phyloP scores from a whole-genome alignment of 1,140 invertebrate species.

The Musca vetustissima region DNA sequence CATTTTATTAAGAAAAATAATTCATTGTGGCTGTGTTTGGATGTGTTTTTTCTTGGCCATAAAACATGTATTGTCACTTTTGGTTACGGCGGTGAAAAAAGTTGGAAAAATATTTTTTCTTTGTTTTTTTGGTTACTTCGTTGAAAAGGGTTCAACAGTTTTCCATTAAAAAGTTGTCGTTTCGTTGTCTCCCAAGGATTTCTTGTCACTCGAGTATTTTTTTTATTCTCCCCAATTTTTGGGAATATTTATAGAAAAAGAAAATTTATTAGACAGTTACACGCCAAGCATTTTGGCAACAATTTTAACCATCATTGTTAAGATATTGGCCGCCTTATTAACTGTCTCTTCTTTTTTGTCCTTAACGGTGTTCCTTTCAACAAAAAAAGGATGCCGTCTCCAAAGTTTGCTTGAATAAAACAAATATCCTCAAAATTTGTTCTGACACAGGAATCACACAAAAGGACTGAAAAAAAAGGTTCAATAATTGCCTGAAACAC shows the following conservation, averaged over 20 bases:
- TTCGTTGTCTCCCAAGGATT: too few relatives aligned
- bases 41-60: background rate
- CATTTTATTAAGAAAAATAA: constrained; percentile 12
- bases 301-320: constrained; percentile 35
- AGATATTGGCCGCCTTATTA: constrained; percentile 19
- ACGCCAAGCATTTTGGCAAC: constrained; percentile 45
- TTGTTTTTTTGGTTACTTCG: background rate
- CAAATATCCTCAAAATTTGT: constrained; percentile 1
- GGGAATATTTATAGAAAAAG: constrained; percentile 40
- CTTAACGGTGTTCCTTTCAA: too few relatives aligned
- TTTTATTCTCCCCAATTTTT: background rate
- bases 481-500: constrained; percentile 2
- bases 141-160: constrained; percentile 28
- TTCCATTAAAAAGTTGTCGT: background rate
- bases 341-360: constrained; percentile 1
- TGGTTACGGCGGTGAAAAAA: background rate
- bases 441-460: background rate
- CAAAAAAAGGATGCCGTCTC: constrained; percentile 10
- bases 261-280: constrained; percentile 53
- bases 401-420: constrained; percentile 8
- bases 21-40: background rate
- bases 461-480: constrained; percentile 7
- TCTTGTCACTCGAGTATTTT: too few relatives aligned
- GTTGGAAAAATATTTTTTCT: background rate
- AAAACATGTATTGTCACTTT: constrained; percentile 24